phyloP scores from a whole-genome alignment of 1,140 invertebrate species.

The Bombus pascuorum region DNA sequence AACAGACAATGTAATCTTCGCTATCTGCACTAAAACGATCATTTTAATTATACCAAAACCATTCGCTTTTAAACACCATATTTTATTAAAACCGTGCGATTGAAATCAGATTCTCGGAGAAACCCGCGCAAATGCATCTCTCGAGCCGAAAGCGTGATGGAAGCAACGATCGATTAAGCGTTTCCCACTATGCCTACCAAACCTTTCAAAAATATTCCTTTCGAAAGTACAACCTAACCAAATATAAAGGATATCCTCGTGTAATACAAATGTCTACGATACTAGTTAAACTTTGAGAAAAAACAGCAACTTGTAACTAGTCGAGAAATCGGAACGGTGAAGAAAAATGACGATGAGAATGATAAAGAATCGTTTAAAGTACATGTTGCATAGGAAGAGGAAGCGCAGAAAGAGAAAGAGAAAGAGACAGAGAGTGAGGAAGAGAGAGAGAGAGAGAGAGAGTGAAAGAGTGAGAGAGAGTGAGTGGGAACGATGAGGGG shows the following conservation, averaged over 20 bases:
- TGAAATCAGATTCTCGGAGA: background rate
- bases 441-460: no score
- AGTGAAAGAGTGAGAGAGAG: background rate
- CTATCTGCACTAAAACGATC: no score
- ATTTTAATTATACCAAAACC: no score
- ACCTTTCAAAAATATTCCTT: background rate
- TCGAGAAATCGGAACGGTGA: background rate
- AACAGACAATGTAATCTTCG: no score
- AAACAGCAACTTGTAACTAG: background rate
- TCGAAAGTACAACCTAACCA: background rate
- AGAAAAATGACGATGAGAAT: background rate
- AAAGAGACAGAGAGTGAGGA: no score
- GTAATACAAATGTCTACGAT: no score
- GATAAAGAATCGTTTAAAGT: background rate
- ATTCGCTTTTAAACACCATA: background rate
- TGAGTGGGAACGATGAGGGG: no score
- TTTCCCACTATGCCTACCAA: background rate
- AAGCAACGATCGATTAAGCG: constrained; percentile 21
- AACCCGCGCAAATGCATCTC: background rate
- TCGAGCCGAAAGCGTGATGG: background rate
- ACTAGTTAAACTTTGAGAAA: no score
- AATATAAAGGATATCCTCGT: no score
- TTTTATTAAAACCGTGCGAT: background rate
- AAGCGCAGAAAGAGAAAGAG: no score
- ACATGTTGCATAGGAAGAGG: background rate